Evolutionary conservation across 2,797 vertebrate species (phyloP).

Genomic region (Psittacula echo): DNA sequence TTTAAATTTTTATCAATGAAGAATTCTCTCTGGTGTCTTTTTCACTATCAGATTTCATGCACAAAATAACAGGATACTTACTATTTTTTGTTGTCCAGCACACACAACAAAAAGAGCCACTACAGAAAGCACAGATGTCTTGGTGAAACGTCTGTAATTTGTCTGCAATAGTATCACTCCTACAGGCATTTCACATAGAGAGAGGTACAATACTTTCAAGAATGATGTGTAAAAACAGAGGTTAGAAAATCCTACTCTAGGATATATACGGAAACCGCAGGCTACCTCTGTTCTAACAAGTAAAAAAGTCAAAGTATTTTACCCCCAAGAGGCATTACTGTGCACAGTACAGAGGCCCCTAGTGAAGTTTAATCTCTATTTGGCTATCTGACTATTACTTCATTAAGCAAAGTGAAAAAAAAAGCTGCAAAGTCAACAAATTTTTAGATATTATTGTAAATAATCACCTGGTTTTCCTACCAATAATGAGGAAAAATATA

Average conservation of each 20-base stretch:
- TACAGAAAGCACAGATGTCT: not conserved
- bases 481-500: constrained; percentile 7
- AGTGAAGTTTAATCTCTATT: constrained; percentile 21
- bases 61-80: constrained; percentile 59
- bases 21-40: constrained; percentile 62
- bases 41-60: constrained; percentile 64
- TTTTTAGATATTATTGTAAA: not conserved
- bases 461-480: constrained; percentile 43
- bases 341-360: rapidly evolving
- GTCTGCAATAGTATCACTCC: not conserved
- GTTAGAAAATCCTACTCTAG: not conserved
- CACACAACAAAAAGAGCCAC: not conserved
- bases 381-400: constrained; percentile 5
- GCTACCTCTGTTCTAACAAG: not conserved
- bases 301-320: not conserved
- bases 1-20: constrained; percentile 70
- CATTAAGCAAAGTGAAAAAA: constrained; percentile 1
- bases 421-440: constrained; percentile 32
- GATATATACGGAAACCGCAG: not conserved
- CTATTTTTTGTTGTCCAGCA: constrained; percentile 37
- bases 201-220: not conserved
- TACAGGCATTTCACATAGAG: rapidly evolving
- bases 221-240: not conserved
- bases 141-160: not conserved
- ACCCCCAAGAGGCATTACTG: not conserved